A percentile compares a stretch with the other conserved stretches of the same genome.
phyloP scores from a whole-genome alignment of 1,140 invertebrate genomes.

The Drosophila willistoni region DNA sequence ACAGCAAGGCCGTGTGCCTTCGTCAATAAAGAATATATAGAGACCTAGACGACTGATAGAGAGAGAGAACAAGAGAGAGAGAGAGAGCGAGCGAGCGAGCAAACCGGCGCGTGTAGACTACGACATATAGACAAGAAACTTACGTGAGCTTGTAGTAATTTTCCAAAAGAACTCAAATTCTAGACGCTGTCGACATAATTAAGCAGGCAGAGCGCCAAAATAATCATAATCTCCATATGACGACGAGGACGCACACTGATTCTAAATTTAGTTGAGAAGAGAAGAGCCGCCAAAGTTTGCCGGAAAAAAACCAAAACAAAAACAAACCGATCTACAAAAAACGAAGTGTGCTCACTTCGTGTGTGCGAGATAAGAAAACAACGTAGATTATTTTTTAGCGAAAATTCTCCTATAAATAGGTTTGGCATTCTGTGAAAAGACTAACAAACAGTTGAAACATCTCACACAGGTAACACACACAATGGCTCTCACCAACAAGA shows the following conservation, averaged over 20 bases:
- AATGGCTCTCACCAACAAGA: slow-evolving; percentile 62
- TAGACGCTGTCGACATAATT: slow-evolving; percentile 33
- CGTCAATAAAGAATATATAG: background rate
- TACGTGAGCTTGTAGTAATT: slow-evolving; percentile 36
- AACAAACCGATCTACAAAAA: background rate
- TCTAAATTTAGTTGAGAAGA: slow-evolving; percentile 4
- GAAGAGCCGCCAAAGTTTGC: background rate
- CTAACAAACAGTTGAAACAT: slow-evolving; percentile 29
- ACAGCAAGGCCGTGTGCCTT: background rate
- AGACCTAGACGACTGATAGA: background rate
- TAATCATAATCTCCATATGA: slow-evolving; percentile 11
- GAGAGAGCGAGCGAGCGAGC: background rate
- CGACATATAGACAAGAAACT: slow-evolving; percentile 6
- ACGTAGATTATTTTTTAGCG: background rate
- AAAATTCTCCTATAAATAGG: slow-evolving; percentile 58
- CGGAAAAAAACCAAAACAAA: slow-evolving; percentile 22
- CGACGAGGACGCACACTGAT: background rate
- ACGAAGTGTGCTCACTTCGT: background rate
- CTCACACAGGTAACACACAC: slow-evolving; percentile 28
- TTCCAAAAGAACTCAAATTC: slow-evolving; percentile 38
- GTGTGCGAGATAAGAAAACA: slow-evolving; percentile 6
- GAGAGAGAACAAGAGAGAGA: background rate
- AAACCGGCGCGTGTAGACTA: slow-evolving; percentile 20
- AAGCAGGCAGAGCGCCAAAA: slow-evolving; percentile 6
- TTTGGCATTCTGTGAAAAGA: background rate